Conservation (phyloP, 2,113 vertebrate genomes). For the Oplegnathus fasciatus region DNA sequence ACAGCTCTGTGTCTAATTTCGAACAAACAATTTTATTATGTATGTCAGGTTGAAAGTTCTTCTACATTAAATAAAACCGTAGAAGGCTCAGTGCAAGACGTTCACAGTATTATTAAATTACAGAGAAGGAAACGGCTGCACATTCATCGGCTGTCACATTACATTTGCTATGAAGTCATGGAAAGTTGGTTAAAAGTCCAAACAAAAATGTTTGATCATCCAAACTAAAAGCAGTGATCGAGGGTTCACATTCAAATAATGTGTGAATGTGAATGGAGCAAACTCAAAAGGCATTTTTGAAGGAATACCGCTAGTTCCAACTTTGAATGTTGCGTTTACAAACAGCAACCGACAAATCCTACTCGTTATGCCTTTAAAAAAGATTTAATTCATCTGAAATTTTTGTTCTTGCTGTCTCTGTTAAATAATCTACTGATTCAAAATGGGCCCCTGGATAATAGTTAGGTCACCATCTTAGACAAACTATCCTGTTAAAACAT, state of each 20-base stretch:
- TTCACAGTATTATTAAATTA: neutral
- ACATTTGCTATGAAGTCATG: neutral
- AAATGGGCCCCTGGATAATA: neutral
- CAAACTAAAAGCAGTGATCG: neutral
- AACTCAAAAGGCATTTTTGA: neutral
- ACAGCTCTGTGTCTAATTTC: constrained; percentile 13
- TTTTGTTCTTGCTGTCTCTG: too few species aligned
- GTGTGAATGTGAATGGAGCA: neutral
- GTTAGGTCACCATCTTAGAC: neutral
- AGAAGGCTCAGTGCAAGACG: neutral
- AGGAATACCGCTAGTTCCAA: too few species aligned
- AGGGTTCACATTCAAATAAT: neutral
- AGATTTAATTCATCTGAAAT: too few species aligned
- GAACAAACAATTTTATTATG: constrained; percentile 14
- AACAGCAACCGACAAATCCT: too few species aligned
- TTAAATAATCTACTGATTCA: neutral
- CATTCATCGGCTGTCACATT: constrained; percentile 8
- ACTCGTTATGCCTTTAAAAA: too few species aligned
- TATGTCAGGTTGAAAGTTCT: neutral
- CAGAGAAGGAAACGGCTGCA: neutral
- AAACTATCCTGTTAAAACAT: too few species aligned
- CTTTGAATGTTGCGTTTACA: too few species aligned
- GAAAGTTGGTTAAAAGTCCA: too few species aligned
- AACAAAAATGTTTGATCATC: neutral
- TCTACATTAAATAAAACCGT: constrained; percentile 13